A percentile compares a stretch with the other conserved stretches of the same genome.
These are phyloP conservation scores for Molossus alvarezi DNA, from an alignment of 2,797 vertebrate species.

Conservation along the genomic window DNA sequence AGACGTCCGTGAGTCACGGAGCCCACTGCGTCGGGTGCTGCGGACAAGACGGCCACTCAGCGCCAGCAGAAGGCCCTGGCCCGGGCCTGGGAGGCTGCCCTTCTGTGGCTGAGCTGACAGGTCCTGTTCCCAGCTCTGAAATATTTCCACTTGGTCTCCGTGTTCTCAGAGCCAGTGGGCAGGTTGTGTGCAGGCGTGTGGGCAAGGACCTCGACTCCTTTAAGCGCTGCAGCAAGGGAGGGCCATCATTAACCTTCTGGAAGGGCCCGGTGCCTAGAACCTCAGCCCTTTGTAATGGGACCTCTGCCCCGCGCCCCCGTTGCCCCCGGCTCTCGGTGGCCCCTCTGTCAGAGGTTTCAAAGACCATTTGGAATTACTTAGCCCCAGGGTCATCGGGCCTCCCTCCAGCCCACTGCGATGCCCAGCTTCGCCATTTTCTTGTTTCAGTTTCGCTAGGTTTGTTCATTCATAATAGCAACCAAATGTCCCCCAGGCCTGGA, in stretches of 20 bases:
- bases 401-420: conserved; percentile 81
- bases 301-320: conserved; percentile 44
- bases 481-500: conserved; percentile 88
- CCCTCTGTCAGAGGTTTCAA: conserved; percentile 82
- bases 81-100: accelerated
- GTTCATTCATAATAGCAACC: conserved; percentile 88
- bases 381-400: conserved; percentile 82
- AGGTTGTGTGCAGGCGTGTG: background rate
- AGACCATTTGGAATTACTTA: conserved; percentile 90
- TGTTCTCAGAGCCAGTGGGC: background rate
- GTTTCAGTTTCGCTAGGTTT: background rate
- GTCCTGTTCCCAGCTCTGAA: background rate
- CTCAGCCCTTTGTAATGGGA: conserved; percentile 64
- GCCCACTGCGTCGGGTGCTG: accelerated
- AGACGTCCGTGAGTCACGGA: accelerated
- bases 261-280: background rate
- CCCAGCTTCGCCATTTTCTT: conserved; percentile 78
- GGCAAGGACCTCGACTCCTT: background rate
- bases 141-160: background rate
- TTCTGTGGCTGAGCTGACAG: background rate
- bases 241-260: background rate
- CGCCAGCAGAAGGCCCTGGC: accelerated
- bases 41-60: background rate
- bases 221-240: background rate
- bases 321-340: conserved; percentile 73